Base-by-base conservation (phyloP, 2,797 vertebrate genomes). In the Channa striata region DNA sequence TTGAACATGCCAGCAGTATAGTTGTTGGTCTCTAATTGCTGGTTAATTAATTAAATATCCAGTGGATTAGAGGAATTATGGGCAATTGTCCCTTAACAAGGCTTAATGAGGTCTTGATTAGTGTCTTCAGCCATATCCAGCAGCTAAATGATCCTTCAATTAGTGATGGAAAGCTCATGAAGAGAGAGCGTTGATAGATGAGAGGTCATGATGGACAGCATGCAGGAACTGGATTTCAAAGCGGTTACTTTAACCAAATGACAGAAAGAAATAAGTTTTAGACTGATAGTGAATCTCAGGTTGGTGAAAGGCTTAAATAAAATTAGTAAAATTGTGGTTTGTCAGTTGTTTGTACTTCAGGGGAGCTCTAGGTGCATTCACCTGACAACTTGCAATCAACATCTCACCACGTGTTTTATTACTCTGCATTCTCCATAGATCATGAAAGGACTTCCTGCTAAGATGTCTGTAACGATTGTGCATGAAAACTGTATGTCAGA, bases 61-160 rank as follows among this genome's bases (percentile, higher is more conserved):
- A 80, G 78, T 36, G 60, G 85, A 89, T 92, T 89, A 89, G 74
- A 72, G 84, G 81, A 90, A 91, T 91, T 91, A 88, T 77, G 80
- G 71, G 51, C 82, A 86, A 92, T 92, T 89, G 86, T 88, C 82
- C 84, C 69, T 73, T 78, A 90, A 90, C 33, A 33, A 90, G 72
- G 72, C 52, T 78, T 88, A 90, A 90, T 70, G 5, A 90, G 87
- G 80, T 72, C 89, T 88, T 92, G 88, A 92, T 93, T 90, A 87
- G 78, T 83, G 87, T 87, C 84, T 84, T 83, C 81, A 81, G 83
- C 69, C 80, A 53, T 75, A 80, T 86, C 86, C 86, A 73, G 79
- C 71, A 68, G 81, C 78, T 87, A 68, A 83, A 89, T 72, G 70
- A 90, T 90, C 77, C 85, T 85, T 83, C 80, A 90, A 88, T 90